A percentile compares a stretch with the other conserved stretches of the same genome.
Conservation (phyloP, 1,140 invertebrate genomes). For the Anadara kagoshimensis region DNA sequence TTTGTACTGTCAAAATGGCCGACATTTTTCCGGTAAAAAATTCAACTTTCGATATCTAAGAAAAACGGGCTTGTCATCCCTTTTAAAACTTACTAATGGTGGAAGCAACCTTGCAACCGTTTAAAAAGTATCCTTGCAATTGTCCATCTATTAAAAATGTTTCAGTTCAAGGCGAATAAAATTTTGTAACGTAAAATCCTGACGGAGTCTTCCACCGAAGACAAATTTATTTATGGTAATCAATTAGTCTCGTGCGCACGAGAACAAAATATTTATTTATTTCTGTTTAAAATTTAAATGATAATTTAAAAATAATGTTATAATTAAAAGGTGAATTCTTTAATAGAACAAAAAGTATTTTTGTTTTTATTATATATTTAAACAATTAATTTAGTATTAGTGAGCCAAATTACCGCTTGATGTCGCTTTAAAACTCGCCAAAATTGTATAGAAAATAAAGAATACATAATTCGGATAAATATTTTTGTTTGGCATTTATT, state of each 20-base stretch:
- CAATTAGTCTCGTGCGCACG: too few species aligned
- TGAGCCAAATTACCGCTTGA: neutral
- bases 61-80: slow-evolving; percentile 2
- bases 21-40: slow-evolving; percentile 16
- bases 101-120: slow-evolving; percentile 1
- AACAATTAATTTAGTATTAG: neutral
- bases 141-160: slow-evolving; percentile 6
- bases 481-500: too few species aligned
- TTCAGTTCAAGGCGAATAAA: slow-evolving; percentile 4
- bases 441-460: neutral
- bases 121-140: slow-evolving; percentile 1
- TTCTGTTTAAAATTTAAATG: too few species aligned
- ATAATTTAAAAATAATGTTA: too few species aligned
- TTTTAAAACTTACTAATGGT: neutral
- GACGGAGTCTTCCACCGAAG: neutral
- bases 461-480: neutral
- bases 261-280: too few species aligned
- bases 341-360: neutral
- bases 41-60: slow-evolving; percentile 10
- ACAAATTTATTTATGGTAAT: neutral
- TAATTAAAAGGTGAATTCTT: neutral
- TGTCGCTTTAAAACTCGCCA: neutral
- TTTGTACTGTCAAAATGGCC: slow-evolving; percentile 18
- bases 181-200: neutral
- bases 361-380: neutral